Percentiles rank a stretch among this genome's conserved stretches.
phyloP scores from a whole-genome alignment of 2,888 invertebrate genomes.

The Vanessa cardui region DNA sequence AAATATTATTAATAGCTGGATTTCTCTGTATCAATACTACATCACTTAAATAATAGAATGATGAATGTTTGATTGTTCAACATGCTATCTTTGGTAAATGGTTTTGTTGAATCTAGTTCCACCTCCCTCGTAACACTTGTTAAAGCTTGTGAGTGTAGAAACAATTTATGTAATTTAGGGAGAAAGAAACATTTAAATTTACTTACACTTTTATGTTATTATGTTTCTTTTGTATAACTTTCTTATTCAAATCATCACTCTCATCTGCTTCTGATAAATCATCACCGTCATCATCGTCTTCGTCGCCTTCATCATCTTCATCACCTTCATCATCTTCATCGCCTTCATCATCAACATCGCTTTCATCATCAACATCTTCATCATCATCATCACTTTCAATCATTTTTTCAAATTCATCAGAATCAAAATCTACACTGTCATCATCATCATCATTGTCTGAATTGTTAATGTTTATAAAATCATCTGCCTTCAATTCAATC shows the following conservation, averaged over 20 bases:
- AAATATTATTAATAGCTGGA: not conserved
- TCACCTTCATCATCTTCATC: conserved; percentile 44
- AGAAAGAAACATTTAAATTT: not conserved
- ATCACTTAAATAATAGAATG: no score
- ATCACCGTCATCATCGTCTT: conserved; percentile 50
- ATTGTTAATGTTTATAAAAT: conserved; percentile 56
- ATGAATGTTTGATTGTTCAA: no score
- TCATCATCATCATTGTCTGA: conserved; percentile 55
- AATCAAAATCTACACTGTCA: conserved; percentile 61
- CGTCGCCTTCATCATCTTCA: conserved; percentile 36
- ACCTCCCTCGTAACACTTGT: no score
- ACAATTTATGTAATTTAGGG: no score
- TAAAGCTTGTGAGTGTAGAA: not conserved
- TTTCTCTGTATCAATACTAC: no score
- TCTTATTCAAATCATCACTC: conserved; percentile 42
- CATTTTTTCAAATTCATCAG: conserved; percentile 69
- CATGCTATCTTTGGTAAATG: no score
- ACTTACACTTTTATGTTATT: conserved; percentile 10
- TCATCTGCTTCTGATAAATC: conserved; percentile 43
- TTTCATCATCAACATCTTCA: conserved; percentile 41
- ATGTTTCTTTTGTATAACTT: conserved; percentile 21
- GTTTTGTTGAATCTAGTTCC: no score
- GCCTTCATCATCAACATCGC: conserved; percentile 53
- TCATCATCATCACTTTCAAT: conserved; percentile 54
- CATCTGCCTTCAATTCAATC: conserved; percentile 56